Base-by-base conservation (phyloP, 2,797 vertebrate species). In the Sebastes wilsoni region DNA sequence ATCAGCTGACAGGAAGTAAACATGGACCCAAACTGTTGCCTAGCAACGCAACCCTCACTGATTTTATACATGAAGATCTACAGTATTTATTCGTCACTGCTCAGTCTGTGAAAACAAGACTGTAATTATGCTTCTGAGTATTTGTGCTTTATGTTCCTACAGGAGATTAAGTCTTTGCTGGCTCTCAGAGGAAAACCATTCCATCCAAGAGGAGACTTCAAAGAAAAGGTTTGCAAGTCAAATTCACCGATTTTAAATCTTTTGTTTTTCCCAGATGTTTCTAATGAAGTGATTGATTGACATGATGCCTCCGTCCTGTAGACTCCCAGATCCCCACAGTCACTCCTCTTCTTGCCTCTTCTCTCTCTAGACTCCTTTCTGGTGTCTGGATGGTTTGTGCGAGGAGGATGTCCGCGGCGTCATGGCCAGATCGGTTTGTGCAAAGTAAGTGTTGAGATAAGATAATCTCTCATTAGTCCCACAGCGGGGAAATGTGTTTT, bases 361-460 rank as follows among this genome's bases (percentile, higher is more conserved):
- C 10, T 73, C 56, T 73, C 58, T 49, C 1, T 66, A 99, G 99
- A 97, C 96, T 92, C 98, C 99, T 0, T 99, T 99, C 93, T 99
- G 97, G 97, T 96, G 97, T 89, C 95, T 99, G 78, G 92, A 74
- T 77, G 96, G 97, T 81, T 94, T 98, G 79, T 97, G 95, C 5
- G 98, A 99, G 93, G 97, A 97, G 7, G 96, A 98, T 91, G 96
- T 98, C 72, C 93, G 89, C 46, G 92, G 94, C 66, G 86, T 99
- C 70, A 99, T 99, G 98, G 95, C 96, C 75, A 93, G 98, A 94
- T 99, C 98, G 73, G 97, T 99, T 55, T 99, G 98, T 95, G 97
- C 97, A 93, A 99, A 99, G 99, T 99, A 96, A 95, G 98, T 92
- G 38, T 65, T 18, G 6, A 49, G 16, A 42, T 42, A 42, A 42